phyloP scores from a whole-genome alignment of 2,113 vertebrate genomes.

The Felis chaus region DNA sequence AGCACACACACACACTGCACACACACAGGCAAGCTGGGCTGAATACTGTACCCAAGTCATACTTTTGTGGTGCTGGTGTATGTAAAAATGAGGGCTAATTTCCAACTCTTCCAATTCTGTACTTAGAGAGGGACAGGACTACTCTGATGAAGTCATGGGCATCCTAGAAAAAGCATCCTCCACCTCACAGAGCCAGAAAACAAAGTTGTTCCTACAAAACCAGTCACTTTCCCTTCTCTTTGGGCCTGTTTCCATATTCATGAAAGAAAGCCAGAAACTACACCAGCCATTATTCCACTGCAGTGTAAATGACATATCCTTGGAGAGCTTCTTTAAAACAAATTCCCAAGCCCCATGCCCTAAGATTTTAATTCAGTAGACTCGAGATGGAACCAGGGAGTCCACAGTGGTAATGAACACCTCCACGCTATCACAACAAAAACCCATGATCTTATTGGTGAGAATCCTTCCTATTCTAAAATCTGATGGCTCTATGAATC shows the following conservation, averaged over 20 bases:
- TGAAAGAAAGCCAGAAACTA: conserved; percentile 32
- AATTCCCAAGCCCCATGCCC: background rate
- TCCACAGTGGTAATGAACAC: background rate
- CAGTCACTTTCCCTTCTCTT: background rate
- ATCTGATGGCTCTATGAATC: background rate
- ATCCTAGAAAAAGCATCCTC: background rate
- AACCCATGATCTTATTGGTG: background rate
- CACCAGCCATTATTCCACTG: background rate
- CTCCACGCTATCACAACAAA: background rate
- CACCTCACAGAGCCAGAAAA: background rate
- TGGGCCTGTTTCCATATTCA: background rate
- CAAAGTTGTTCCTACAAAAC: background rate
- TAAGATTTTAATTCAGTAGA: conserved; percentile 24
- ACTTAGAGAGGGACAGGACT: background rate
- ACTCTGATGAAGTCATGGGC: background rate
- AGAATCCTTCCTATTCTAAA: conserved; percentile 38
- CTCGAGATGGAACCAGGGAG: background rate
- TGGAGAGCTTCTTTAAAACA: conserved; percentile 13
- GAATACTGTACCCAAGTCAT: background rate
- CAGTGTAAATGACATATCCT: background rate
- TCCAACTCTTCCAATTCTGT: conserved; percentile 18
- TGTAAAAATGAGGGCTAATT: background rate
- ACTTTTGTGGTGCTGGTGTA: background rate
- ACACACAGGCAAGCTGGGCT: background rate
- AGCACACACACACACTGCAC: background rate